Base-by-base conservation (phyloP, 2,888 invertebrate genomes). In the Gisinianus flammeolus region DNA sequence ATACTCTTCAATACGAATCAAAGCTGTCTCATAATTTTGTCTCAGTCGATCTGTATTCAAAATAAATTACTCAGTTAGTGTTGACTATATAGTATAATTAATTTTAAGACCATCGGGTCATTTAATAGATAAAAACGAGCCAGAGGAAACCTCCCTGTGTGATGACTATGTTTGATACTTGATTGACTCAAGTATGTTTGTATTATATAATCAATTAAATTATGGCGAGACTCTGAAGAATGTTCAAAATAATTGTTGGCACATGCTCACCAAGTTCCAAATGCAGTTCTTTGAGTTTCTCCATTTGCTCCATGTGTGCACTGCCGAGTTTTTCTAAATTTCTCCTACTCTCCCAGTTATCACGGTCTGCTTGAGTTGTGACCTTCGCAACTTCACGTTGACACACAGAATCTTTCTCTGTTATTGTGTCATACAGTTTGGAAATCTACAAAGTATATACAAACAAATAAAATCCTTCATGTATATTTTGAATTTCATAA, bases 311-410 rank as follows among this genome's bases (percentile, higher is more conserved):
- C 68, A 92, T 91, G 86, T 93, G 92, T 8, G 89, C 89, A 87
- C 92, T 91, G 85, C 93, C 93, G 77, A 93, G 90, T 87, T 92
- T 92, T 85, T 92, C 91, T 86, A 93, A 89, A 77, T 93, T 89
- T 83, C 91, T 88, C 68, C 93, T 88, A 72, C 93, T 88, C 85
- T 93, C 93, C 85, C 92, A 87, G 68, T 91, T 88, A 85, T 92
- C 91, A 87, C 91, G 89, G 86, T 93, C 93, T 0, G 92, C 91
- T 81, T 90, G 90, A 79, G 91, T 90, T 86, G 91, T 90, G 0
- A 90, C 89, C 58, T 89, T 89, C 0, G 90, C 88, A 68, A 92
- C 87, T 76, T 91, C 91, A 67, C 86, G 86, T 62, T 87, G 87
- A 81, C 88, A 88, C 79, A 86, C 86, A 0, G 90, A 87, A 80